Evolutionary conservation across 1,140 invertebrate genomes (phyloP), one percentile per base, ranked within the genome.

Genomic region (Drosophila pseudoananassae): DNA sequence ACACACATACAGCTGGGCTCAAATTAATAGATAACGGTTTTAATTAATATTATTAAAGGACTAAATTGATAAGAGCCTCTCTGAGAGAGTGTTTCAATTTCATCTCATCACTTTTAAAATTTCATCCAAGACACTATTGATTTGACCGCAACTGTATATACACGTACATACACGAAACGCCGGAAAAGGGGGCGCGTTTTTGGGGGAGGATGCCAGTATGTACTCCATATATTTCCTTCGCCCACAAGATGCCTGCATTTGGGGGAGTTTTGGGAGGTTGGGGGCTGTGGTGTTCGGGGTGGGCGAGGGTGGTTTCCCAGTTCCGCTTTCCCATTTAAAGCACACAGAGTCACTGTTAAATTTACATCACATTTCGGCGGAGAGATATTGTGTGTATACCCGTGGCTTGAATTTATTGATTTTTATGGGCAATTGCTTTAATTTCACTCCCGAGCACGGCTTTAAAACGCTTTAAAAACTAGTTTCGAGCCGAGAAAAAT

Each of bases 381-480:
- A 4, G 43, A 46, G 58, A 69, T 36, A 65, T 51, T 66, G 64
- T 83, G 71, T 83, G 78, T 85, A 85, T 82, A 78, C 83, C 45
- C 75, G 52, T 70, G 55, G 69, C 74, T 87, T 85, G 64, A 87
- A 87, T 63, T 70, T 85, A 85, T 85, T 85, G 81, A 85, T 85
- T 85, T 85, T 85, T 76, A 54, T 58, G 47, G 68, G 47, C 51
- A 74, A 73, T 81, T 70, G 43, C 73, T 82, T 79, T 47, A 84
- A 84, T 75, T 79, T 58, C 38, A 58, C 45, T 50, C 20, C 17
- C 20, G 54, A 33, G 17, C 43, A 45, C 59, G 46, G 69, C 66
- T 77, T 81, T 83, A 82, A 82, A 77, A 74, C 78, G 78, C 77
- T 74, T 82, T 66, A 55, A 77, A 77, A 81, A 81, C 64, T 78